These are phyloP conservation scores for Lanius collurio DNA, from an alignment of 2,113 vertebrate genomes.

Conservation along the genomic window DNA sequence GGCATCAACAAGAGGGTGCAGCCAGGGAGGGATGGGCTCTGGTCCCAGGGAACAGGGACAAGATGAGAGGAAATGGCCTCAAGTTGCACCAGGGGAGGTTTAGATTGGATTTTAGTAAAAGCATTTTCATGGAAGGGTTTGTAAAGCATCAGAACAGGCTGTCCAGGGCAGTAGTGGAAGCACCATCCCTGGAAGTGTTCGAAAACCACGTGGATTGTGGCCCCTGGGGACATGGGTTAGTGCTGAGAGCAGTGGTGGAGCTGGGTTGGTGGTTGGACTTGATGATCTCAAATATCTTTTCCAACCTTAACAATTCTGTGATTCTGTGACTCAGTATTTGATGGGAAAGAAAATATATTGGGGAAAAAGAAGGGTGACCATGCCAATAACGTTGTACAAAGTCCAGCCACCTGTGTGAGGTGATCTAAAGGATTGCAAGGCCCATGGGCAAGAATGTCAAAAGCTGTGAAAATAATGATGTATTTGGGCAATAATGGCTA, in stretches of 20 bases:
- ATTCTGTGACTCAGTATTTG: neutral
- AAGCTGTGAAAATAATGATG: neutral
- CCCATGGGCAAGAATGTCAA: neutral
- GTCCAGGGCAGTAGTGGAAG: neutral
- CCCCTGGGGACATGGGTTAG: neutral
- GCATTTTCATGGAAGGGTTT: neutral
- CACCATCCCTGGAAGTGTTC: neutral
- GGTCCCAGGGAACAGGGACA: neutral
- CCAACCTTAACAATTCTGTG: neutral
- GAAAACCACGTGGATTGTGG: neutral
- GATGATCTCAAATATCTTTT: neutral
- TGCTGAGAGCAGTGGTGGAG: neutral
- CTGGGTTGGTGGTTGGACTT: neutral
- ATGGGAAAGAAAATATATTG: neutral
- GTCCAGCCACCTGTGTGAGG: neutral
- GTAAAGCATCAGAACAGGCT: neutral
- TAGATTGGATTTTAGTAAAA: neutral
- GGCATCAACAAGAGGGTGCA: neutral
- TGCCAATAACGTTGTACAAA: neutral
- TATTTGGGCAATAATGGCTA: neutral
- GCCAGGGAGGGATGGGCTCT: fast-evolving
- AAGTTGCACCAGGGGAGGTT: neutral
- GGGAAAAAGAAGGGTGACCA: neutral
- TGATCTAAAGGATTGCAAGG: neutral
- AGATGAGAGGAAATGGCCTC: neutral